Evolutionary conservation across 2,113 vertebrate species (phyloP), one percentile per base, ranked within the genome.

Genomic region (Nannobrachium achirus): DNA sequence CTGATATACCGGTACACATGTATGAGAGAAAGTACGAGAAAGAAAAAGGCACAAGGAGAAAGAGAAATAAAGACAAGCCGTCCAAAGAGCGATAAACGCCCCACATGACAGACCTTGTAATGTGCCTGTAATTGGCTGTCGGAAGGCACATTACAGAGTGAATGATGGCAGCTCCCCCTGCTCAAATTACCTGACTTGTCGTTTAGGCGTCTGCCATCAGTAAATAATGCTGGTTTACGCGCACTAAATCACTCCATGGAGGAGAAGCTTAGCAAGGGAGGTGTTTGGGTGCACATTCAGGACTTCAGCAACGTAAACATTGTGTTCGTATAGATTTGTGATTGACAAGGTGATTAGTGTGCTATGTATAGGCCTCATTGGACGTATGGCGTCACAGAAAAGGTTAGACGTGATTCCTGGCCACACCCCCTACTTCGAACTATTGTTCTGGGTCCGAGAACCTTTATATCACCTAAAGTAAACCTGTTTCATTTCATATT

Each of bases 101-200:
- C 38, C 53, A 73, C 73, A 73, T 38, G 70, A 41, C 56, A 18
- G 52, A 38, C 48, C 63, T 80, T 73, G 7, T 80, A 83, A 87
- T 81, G 69, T 76, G 73, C 13, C 59, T 59, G 66, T 80, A 82
- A 88, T 84, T 78, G 74, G 63, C 69, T 58, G 66, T 44, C 70
- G 60, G 73, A 62, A 63, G 50, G 69, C 60, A 46, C 81, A 76
- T 82, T 78, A 80, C 51, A n/a, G 18, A 51, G 49, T 82, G 70
- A 86, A 65, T 72, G 73, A 87, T 83, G 70, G 67, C 48, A 2
- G 8, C 51, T 48, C 0, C 19, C n/a, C 33, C 70, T 44, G 73
- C 50, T 56, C 4, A 4, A 41, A 40, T 20, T 53, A 62, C 62
- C 65, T 65, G 56, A 44, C 51, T 14, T 42, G 25, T 64, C 39